Percentiles rank a stretch among this genome's conserved stretches.
Evolutionary conservation across 2,888 invertebrate genomes (phyloP).

Genomic region (Mystacides longicornis): DNA sequence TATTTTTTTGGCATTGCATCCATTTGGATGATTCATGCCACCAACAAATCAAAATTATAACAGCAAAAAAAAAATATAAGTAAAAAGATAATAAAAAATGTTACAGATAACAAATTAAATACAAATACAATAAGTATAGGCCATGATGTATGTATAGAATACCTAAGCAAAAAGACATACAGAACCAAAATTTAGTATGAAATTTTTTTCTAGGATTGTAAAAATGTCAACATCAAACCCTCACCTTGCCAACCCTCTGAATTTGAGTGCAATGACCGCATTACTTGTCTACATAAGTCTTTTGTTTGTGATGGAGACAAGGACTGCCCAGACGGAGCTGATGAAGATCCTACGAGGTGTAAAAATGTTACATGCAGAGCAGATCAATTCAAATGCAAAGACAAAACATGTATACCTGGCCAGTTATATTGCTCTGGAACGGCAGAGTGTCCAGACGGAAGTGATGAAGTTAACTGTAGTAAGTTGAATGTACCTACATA

Average conservation of each 20-base stretch:
- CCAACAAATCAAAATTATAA: no score
- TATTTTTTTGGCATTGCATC: no score
- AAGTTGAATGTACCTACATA: constrained; percentile 38
- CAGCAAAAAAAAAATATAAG: no score
- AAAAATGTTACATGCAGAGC: constrained; percentile 70
- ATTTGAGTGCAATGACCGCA: constrained; percentile 70
- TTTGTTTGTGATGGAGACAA: constrained; percentile 82
- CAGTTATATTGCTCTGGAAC: constrained; percentile 76
- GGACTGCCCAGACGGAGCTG: constrained; percentile 77
- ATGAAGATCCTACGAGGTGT: constrained; percentile 58
- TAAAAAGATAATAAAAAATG: no score
- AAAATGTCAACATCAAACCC: constrained; percentile 42
- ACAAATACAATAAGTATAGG: no score
- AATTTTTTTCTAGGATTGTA: constrained; percentile 49
- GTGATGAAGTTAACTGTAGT: constrained; percentile 81
- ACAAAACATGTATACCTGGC: constrained; percentile 72
- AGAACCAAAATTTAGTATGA: no score
- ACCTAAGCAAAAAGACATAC: no score
- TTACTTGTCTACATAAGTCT: constrained; percentile 71
- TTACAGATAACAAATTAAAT: no score
- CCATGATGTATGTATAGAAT: no score
- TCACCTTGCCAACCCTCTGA: constrained; percentile 66
- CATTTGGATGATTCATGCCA: no score
- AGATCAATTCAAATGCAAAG: constrained; percentile 82
- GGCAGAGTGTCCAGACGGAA: constrained; percentile 74